phyloP scores from a whole-genome alignment of 2,797 vertebrate genomes.

The Chromobotia macracanthus region DNA sequence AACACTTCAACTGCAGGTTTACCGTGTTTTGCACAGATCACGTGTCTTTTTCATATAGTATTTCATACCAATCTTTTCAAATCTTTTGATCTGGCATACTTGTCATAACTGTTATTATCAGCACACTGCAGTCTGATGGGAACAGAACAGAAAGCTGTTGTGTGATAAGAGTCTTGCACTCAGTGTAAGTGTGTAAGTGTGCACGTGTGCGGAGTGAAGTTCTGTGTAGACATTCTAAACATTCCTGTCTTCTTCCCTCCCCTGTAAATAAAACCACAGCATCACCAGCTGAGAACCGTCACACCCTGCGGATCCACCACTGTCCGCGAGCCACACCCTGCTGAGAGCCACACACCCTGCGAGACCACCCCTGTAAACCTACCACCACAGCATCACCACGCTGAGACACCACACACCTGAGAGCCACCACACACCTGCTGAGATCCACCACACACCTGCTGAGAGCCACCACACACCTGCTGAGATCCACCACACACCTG shows the following conservation, averaged over 20 bases:
- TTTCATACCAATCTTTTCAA: background rate
- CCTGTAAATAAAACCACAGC: slow-evolving; percentile 38
- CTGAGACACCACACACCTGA: no score
- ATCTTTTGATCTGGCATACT: slow-evolving; percentile 47
- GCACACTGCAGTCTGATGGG: slow-evolving; percentile 2
- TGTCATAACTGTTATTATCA: slow-evolving; percentile 25
- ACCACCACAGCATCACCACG: no score
- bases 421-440: no score
- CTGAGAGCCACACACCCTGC: no score
- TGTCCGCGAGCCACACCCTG: no score
- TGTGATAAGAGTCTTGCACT: slow-evolving; percentile 45
- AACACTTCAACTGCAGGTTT: background rate
- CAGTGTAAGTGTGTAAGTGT: background rate
- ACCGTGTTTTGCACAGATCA: background rate
- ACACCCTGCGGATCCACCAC: no score
- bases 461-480: background rate
- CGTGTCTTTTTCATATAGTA: background rate
- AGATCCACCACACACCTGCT: no score
- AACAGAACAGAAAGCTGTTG: slow-evolving; percentile 9
- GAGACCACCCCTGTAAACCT: no score
- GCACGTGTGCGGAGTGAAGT: background rate
- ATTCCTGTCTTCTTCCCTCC: slow-evolving; percentile 15
- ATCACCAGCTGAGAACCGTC: background rate
- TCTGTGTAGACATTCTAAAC: background rate
- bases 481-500: background rate